Conservation (phyloP, 2,888 invertebrate genomes). For the Callyntrura sp. region DNA sequence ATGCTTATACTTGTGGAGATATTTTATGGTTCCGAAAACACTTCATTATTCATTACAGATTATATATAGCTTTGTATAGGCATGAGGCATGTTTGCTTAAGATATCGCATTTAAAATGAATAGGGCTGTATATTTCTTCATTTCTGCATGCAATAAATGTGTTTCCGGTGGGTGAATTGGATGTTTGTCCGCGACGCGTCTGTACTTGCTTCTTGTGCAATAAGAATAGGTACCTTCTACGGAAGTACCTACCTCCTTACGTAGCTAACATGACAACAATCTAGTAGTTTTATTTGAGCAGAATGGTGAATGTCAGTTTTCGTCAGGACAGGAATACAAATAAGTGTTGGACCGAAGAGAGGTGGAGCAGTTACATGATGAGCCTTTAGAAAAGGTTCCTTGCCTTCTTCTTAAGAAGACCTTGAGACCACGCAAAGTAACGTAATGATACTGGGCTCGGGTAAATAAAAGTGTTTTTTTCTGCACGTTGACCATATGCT, state of each 20-base stretch:
- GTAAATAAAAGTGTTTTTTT: constrained; percentile 11
- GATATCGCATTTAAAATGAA: background rate
- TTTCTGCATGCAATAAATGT: constrained; percentile 58
- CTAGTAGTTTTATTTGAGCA: background rate
- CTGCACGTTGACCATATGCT: constrained; percentile 69
- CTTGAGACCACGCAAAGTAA: constrained; percentile 60
- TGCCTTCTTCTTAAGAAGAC: constrained; percentile 59
- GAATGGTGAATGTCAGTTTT: background rate
- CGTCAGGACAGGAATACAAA: constrained; percentile 39
- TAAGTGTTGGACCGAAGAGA: background rate
- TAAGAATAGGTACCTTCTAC: background rate
- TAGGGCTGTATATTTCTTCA: constrained; percentile 9
- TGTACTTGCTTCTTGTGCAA: constrained; percentile 22
- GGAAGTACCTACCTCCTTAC: constrained; percentile 33
- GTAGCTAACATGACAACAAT: background rate
- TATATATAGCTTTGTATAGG: background rate
- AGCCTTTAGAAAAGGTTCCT: constrained; percentile 54
- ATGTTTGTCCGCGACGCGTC: constrained; percentile 32
- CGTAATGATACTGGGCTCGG: constrained; percentile 6
- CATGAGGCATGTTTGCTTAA: background rate
- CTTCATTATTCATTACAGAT: background rate
- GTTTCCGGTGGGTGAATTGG: constrained; percentile 58
- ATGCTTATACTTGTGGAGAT: background rate
- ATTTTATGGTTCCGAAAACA: background rate
- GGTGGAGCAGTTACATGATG: constrained; percentile 25